A percentile compares a stretch with the other conserved stretches of the same genome.
phyloP scores from a whole-genome alignment of 2,888 invertebrate species.

The Acanthacorydalis orientalis region DNA sequence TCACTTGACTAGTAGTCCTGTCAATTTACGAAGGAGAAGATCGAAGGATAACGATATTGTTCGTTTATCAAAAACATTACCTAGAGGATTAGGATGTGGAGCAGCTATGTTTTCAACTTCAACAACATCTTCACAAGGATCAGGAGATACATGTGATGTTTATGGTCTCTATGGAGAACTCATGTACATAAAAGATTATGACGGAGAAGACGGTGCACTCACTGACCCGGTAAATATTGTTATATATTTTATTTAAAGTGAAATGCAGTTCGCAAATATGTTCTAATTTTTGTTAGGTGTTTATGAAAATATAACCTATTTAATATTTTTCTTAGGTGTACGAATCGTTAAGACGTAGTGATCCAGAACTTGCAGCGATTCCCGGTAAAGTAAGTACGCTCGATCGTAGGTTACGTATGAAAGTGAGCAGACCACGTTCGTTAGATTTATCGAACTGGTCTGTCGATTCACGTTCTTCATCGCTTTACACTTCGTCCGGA shows the following conservation, averaged over 20 bases:
- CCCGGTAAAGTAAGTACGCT: slow-evolving; percentile 69
- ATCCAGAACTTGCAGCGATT: slow-evolving; percentile 70
- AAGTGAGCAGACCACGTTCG: slow-evolving; percentile 64
- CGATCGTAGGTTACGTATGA: slow-evolving; percentile 64
- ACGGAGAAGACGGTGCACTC: slow-evolving; percentile 55
- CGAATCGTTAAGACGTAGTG: slow-evolving; percentile 61
- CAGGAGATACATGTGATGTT: slow-evolving; percentile 60
- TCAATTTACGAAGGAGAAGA: slow-evolving; percentile 38
- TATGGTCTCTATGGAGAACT: slow-evolving; percentile 80
- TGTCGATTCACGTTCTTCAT: slow-evolving; percentile 68
- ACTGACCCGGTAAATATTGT: slow-evolving; percentile 40
- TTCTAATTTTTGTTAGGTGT: too few relatives aligned
- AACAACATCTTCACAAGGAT: slow-evolving; percentile 38
- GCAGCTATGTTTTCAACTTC: slow-evolving; percentile 34
- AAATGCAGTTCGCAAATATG: too few relatives aligned
- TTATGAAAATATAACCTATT: too few relatives aligned
- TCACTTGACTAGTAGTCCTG: slow-evolving; percentile 44
- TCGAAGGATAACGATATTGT: slow-evolving; percentile 39
- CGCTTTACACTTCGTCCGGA: slow-evolving; percentile 69
- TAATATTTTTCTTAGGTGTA: slow-evolving; percentile 20
- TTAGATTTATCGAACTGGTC: slow-evolving; percentile 78
- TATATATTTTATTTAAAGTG: too few relatives aligned
- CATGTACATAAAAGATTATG: slow-evolving; percentile 77
- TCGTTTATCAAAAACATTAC: slow-evolving; percentile 62
- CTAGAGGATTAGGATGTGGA: slow-evolving; percentile 51